Base-by-base conservation (phyloP, 2,113 vertebrate genomes). In the Delphinus delphis region DNA sequence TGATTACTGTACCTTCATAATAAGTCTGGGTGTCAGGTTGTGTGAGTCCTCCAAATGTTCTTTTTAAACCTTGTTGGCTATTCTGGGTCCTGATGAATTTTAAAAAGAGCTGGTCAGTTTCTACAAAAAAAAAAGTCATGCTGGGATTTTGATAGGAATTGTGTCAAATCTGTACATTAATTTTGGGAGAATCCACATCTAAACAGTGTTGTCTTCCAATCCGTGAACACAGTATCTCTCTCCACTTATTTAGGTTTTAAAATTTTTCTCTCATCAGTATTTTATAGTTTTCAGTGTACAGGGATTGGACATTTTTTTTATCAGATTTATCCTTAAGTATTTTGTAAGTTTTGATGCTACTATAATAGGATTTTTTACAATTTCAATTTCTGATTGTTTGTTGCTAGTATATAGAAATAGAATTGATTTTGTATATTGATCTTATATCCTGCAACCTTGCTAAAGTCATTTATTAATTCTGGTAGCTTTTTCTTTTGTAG, bases 391-490 rank as follows among this genome's bases (percentile, higher is more conserved):
- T 90, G 31, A 80, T 67, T 88, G 41, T 47, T 87, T 74, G 38
- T 83, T 86, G 8, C 62, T 91, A 50, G 38, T 93, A 33, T 31
- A 25, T 83, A 53, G 47, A 89, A 84, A 63, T 47, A 71, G 1
- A 67, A 18, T 58, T 79, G 44, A 82, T 88, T 83, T 93, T 97
- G 44, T 86, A 65, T 94, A 70, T 80, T 84, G 44, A n/a, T 79
- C 14, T 79, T 73, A 7, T 80, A 36, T 55, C 8, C 12, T 84
- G 8, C 15, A 90, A 62, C 60, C 80, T 93, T 58, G 28, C 23
- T 90, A 44, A 85, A 89, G 23, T 76, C 60, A 41, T 53, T 74
- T 70, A 87, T 38, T 96, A 28, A 81, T 95, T 93, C 33, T 85
- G 7, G 50, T 86, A 71, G 76, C 14, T 28, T 63, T 41, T 55